These are phyloP conservation scores for Drosophila kikkawai DNA, from an alignment of 1,140 invertebrate species.

Conservation along the genomic window DNA sequence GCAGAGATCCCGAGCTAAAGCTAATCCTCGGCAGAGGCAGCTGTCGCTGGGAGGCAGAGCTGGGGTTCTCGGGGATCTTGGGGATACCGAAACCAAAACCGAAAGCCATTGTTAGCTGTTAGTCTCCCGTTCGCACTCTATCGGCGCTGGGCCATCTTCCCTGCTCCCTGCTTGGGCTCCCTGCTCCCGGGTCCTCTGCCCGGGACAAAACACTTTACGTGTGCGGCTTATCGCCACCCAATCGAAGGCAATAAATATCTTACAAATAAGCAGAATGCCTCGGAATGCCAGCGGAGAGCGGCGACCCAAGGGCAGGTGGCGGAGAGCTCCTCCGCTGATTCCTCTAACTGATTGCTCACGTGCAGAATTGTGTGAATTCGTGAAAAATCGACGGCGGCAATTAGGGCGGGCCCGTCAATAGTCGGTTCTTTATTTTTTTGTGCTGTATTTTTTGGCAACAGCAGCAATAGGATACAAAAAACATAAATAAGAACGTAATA, in stretches of 20 bases:
- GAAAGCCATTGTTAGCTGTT: slow-evolving; percentile 56
- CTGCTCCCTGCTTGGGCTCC: slow-evolving; percentile 9
- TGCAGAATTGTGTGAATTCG: slow-evolving; percentile 77
- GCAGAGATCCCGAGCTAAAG: slow-evolving; percentile 11
- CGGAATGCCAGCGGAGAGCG: slow-evolving; percentile 66
- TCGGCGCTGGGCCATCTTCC: slow-evolving; percentile 51
- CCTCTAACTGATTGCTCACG: slow-evolving; percentile 57
- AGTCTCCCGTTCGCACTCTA: slow-evolving; percentile 48
- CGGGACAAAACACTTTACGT: slow-evolving; percentile 81
- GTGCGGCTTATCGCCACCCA: slow-evolving; percentile 81
- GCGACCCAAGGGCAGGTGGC: slow-evolving; percentile 1
- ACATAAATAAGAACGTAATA: background rate
- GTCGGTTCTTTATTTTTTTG: slow-evolving; percentile 5
- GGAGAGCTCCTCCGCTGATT: slow-evolving; percentile 20
- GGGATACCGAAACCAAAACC: slow-evolving; percentile 7
- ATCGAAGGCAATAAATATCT: slow-evolving; percentile 85
- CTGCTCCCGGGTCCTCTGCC: slow-evolving; percentile 5
- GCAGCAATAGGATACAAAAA: slow-evolving; percentile 4
- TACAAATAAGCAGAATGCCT: slow-evolving; percentile 85
- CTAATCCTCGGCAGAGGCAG: slow-evolving; percentile 68
- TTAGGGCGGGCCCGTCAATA: slow-evolving; percentile 65
- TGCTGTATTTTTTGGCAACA: slow-evolving; percentile 25
- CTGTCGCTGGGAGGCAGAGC: slow-evolving; percentile 62
- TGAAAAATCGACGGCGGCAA: slow-evolving; percentile 81
- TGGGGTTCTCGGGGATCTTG: slow-evolving; percentile 6